phyloP scores from a whole-genome alignment of 2,888 invertebrate species.

The Himalopsyche anomala region DNA sequence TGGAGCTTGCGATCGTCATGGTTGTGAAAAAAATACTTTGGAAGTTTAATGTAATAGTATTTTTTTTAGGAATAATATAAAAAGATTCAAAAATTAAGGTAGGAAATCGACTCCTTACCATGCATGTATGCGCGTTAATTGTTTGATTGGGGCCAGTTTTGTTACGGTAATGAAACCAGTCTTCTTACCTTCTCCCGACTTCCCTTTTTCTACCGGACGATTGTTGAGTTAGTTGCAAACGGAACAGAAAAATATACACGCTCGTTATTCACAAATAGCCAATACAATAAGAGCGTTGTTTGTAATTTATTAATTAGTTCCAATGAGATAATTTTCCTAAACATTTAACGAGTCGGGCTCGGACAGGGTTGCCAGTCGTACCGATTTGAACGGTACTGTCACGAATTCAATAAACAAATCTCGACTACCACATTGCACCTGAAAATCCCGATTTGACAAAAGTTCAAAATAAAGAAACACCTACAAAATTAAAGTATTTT shows the following conservation, averaged over 20 bases:
- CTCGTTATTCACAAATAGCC: slow-evolving; percentile 48
- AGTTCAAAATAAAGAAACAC: no score
- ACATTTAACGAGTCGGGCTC: neutral
- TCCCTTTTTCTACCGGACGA: slow-evolving; percentile 86
- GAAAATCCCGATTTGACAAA: no score
- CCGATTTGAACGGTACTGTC: no score
- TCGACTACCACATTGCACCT: no score
- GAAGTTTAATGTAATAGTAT: slow-evolving; percentile 29
- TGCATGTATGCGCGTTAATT: slow-evolving; percentile 65
- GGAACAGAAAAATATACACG: slow-evolving; percentile 69
- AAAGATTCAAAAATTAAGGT: slow-evolving; percentile 60
- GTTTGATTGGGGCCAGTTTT: slow-evolving; percentile 66
- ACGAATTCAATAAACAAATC: no score
- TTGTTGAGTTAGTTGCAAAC: slow-evolving; percentile 70
- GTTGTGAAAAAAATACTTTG: slow-evolving; percentile 39
- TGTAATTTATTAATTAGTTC: no score
- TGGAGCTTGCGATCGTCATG: slow-evolving; percentile 51
- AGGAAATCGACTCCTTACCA: slow-evolving; percentile 65
- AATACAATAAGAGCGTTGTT: slow-evolving; percentile 20
- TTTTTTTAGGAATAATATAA: slow-evolving; percentile 49
- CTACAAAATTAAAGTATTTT: no score
- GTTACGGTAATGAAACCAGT: slow-evolving; percentile 67
- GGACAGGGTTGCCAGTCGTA: no score
- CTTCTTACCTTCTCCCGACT: slow-evolving; percentile 89
- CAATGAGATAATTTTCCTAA: neutral